phyloP scores from a whole-genome alignment of 2,113 vertebrate species.

The Syngnathus typhle region DNA sequence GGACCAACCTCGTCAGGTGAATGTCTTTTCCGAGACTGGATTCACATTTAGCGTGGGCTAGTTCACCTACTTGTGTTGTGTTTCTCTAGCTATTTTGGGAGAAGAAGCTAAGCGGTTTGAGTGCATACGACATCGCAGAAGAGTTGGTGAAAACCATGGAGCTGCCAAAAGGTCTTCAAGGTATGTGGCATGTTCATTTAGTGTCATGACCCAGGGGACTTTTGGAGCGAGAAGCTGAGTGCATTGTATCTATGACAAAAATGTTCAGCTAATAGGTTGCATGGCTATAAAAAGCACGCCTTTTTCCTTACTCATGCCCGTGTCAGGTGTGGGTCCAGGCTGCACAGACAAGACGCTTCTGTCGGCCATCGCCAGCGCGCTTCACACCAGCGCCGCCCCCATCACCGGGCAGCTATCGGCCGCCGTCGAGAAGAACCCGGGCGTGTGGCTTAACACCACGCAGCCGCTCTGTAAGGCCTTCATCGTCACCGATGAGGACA shows the following conservation, averaged over 20 bases:
- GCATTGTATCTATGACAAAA: neutral
- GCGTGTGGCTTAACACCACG: conserved; percentile 93
- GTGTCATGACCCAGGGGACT: neutral
- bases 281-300: neutral
- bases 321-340: conserved; percentile 88
- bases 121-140: conserved; percentile 94
- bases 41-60: neutral
- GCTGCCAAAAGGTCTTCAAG: conserved; percentile 93
- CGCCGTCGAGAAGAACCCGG: conserved; percentile 95
- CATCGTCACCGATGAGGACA: conserved; percentile 97
- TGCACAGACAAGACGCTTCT: conserved; percentile 94
- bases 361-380: conserved; percentile 91
- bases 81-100: conserved; percentile 93
- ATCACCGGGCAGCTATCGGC: conserved; percentile 96
- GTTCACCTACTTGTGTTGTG: neutral
- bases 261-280: neutral
- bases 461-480: conserved; percentile 98
- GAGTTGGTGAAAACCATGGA: conserved; percentile 98
- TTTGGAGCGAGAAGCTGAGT: neutral
- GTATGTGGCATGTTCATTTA: conserved; percentile 47
- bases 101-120: conserved; percentile 93
- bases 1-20: conserved; percentile 96
- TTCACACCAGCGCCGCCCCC: conserved; percentile 93
- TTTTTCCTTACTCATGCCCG: neutral
- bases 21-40: neutral